These are phyloP conservation scores for Melipona quadrifasciata DNA, from an alignment of 1,140 invertebrate species.

Conservation along the genomic window DNA sequence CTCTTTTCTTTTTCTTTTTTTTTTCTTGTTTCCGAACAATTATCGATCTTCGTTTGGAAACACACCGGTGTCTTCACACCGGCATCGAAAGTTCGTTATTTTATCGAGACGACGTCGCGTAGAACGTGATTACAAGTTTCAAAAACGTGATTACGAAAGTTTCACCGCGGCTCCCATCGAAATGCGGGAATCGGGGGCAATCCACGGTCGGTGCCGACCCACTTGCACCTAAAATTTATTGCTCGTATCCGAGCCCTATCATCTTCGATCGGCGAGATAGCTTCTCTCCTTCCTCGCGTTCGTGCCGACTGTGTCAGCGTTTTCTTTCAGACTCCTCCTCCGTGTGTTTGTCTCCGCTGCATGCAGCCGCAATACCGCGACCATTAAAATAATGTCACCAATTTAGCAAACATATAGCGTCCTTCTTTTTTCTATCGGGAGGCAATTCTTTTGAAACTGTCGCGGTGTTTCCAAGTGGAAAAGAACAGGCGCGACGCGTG, in stretches of 20 bases:
- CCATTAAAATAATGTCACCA: background rate
- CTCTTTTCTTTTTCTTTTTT: background rate
- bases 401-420: background rate
- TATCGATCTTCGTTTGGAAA: slow-evolving; percentile 2
- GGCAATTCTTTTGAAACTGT: background rate
- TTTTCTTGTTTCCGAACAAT: too few species aligned
- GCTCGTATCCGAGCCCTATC: background rate
- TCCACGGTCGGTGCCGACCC: slow-evolving; percentile 6
- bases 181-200: slow-evolving; percentile 29
- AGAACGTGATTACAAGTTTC: slow-evolving; percentile 28
- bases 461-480: background rate
- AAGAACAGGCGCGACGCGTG: too few species aligned
- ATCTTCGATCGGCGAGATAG: background rate
- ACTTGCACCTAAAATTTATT: slow-evolving; percentile 2
- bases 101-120: background rate
- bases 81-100: background rate
- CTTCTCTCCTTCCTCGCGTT: background rate
- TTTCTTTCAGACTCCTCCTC: too few species aligned
- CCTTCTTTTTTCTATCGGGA: too few species aligned
- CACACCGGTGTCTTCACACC: background rate
- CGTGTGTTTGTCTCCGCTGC: background rate
- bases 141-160: slow-evolving; percentile 19
- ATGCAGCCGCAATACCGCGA: background rate
- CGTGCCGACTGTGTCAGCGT: background rate
- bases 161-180: background rate